A percentile compares a stretch with the other conserved stretches of the same genome.
phyloP scores from a whole-genome alignment of 2,888 invertebrate species.

The Frankliniella fusca region DNA sequence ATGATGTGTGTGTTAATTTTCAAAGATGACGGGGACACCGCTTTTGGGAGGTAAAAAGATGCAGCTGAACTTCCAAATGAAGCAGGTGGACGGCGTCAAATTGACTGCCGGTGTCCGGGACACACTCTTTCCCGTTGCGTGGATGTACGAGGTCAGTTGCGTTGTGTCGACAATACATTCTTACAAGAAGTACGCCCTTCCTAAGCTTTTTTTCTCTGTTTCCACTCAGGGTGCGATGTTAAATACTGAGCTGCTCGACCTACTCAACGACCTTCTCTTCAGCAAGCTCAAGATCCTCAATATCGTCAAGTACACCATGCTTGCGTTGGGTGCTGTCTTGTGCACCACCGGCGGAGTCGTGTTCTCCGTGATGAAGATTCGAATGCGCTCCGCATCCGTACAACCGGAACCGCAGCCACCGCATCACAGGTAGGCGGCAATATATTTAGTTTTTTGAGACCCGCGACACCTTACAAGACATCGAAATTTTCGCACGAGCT shows the following conservation, averaged over 20 bases:
- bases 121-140: slow-evolving; percentile 1
- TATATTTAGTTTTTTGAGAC: not conserved
- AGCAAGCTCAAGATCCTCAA: slow-evolving; percentile 11
- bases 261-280: slow-evolving; percentile 7
- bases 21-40: not conserved
- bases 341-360: not conserved
- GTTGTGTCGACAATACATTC: not conserved
- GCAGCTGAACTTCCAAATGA: not conserved
- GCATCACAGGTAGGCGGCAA: not conserved
- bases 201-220: not conserved
- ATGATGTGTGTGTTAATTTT: not conserved
- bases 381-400: too few relatives aligned
- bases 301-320: not conserved
- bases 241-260: not conserved
- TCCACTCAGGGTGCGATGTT: not conserved
- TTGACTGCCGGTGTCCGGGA: not conserved
- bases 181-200: not conserved
- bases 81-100: not conserved
- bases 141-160: not conserved
- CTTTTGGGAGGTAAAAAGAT: not conserved
- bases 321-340: not conserved
- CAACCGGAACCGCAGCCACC: too few relatives aligned
- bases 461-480: too few relatives aligned
- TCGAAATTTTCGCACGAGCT: too few relatives aligned
- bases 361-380: not conserved